Evolutionary conservation across 1,140 invertebrate species (phyloP).

Genomic region (Leguminivora glycinivorella): DNA sequence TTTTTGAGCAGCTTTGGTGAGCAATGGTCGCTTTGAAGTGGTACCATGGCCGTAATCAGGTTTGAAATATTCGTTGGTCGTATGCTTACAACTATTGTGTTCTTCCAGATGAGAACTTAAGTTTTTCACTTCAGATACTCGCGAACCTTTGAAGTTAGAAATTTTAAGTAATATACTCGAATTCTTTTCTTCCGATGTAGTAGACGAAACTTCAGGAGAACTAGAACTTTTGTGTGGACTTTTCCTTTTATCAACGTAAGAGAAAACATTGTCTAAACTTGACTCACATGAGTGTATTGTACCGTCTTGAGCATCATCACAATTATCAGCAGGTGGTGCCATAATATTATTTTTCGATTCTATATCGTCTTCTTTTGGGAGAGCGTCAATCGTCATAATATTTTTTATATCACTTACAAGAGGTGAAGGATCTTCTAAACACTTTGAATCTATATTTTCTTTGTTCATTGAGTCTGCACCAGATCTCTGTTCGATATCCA

Average conservation of each 20-base stretch:
- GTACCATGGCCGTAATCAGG: constrained; percentile 41
- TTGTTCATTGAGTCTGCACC: neutral
- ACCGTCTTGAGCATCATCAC: constrained; percentile 36
- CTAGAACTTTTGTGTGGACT: constrained; percentile 48
- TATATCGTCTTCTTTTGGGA: neutral
- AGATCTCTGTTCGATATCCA: neutral
- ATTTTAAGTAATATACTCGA: constrained; percentile 68
- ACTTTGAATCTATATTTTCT: neutral
- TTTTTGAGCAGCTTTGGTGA: constrained; percentile 77
- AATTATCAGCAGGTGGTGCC: neutral
- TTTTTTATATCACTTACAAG: neutral
- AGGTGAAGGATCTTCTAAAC: neutral
- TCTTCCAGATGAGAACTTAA: constrained; percentile 37
- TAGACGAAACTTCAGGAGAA: constrained; percentile 74
- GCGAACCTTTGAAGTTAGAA: constrained; percentile 61
- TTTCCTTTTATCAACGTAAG: constrained; percentile 42
- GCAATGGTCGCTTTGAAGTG: constrained; percentile 50
- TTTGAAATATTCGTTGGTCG: constrained; percentile 51
- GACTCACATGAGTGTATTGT: constrained; percentile 50
- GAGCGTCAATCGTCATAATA: neutral
- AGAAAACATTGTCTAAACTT: constrained; percentile 47
- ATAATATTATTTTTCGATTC: constrained; percentile 27
- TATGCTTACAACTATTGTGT: constrained; percentile 56
- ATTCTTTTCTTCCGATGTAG: constrained; percentile 68
- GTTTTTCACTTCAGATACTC: constrained; percentile 58